These are phyloP conservation scores for Agriopis leucophaearia DNA, from an alignment of 2,888 invertebrate genomes.

Conservation along the genomic window DNA sequence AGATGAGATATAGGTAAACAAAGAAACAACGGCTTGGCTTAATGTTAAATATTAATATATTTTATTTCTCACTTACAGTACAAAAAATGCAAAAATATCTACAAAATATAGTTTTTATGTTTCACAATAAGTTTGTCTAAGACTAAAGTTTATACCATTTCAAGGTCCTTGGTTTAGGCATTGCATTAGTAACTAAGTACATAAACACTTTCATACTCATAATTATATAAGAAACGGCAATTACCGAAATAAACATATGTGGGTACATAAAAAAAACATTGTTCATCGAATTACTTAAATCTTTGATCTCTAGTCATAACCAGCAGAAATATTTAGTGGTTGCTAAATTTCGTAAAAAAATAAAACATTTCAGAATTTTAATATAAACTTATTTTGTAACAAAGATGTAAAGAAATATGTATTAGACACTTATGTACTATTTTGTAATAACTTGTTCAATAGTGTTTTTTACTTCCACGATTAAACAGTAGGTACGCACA, in stretches of 20 bases:
- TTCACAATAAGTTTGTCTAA: slow-evolving; percentile 6
- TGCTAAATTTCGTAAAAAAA: too few species aligned
- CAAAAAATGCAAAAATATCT: slow-evolving; percentile 44
- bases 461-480: too few species aligned
- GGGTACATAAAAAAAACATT: neutral
- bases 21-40: slow-evolving; percentile 8
- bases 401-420: too few species aligned
- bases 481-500: too few species aligned
- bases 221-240: slow-evolving; percentile 4
- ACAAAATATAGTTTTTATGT: slow-evolving; percentile 15
- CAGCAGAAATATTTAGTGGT: too few species aligned
- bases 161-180: slow-evolving; percentile 30
- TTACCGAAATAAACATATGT: neutral
- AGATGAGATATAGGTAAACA: neutral
- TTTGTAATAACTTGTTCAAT: too few species aligned
- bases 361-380: too few species aligned
- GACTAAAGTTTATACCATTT: slow-evolving; percentile 15
- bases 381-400: too few species aligned
- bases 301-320: too few species aligned
- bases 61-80: slow-evolving; percentile 31
- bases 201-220: neutral
- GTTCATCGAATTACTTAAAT: too few species aligned
- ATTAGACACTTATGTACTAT: too few species aligned
- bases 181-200: slow-evolving; percentile 19
- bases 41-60: slow-evolving; percentile 19